Base-by-base conservation (phyloP, 2,113 vertebrate genomes). In the Lichenostomus cassidix region DNA sequence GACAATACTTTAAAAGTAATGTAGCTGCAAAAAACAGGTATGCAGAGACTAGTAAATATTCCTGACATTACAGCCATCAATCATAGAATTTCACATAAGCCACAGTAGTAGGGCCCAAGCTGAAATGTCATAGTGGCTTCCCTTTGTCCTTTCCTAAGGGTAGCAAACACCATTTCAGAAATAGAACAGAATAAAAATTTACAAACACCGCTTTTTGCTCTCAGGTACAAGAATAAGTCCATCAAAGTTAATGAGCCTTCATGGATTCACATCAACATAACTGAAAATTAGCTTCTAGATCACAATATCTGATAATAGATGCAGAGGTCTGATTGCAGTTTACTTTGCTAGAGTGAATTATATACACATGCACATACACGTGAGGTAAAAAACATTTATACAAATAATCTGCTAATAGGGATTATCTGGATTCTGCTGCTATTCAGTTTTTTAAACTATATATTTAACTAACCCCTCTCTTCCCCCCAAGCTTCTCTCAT, bases 201-300 rank as follows among this genome's bases (percentile, higher is more conserved):
- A 76, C 33, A 53, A 83, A 94, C 56, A 52, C 33, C 0, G 0
- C 47, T 69, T 95, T 95, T 87, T 75, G 65, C 56, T 91, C 81
- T 91, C 35, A 67, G 71, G 75, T 91, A 86, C 60, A 90, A 80
- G 70, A 94, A 64, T 78, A 90, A 94, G 88, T 93, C 92, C 92
- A 96, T 91, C 85, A 94, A 50, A 87, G 20, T 71, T 95, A 92
- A 94, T 78, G 76, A 96, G 64, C 70, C 76, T 86, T 95, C 91
- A 70, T 71, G 50, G 67, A 94, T 96, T 96, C 95, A 96, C 84
- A 95, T 89, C 84, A 94, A 75, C 80, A 14, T 71, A 92, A 71
- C 68, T 37, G 55, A 97, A 95, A 96, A 96, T 92, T 77, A 94
- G 44, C 91, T 92, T 85, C 56, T 83, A 89, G 83, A 96, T 84